Base-by-base conservation (phyloP, 2,797 vertebrate genomes). In the Bradypodion ventrale region DNA sequence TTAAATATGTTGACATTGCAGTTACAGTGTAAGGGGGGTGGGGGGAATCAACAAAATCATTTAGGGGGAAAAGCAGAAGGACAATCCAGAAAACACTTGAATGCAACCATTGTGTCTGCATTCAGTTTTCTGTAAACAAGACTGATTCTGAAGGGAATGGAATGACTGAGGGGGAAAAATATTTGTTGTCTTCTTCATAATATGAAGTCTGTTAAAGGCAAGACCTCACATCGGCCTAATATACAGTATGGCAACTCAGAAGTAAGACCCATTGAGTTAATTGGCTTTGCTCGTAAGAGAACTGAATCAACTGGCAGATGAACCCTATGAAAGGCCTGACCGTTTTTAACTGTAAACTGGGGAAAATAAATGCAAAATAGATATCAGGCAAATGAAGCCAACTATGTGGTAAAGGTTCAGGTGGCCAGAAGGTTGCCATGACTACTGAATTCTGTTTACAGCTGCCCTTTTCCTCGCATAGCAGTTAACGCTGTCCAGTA, bases 401-500 rank as follows among this genome's bases (percentile, higher is more conserved):
- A 66, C 59, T 52, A 0, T 81, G 25, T 76, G 29, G 1, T 4
- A 77, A 42, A 75, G 79, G 35, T 62, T 6, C 37, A 42, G 81
- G 77, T 85, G 65, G 69, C 90, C 42, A 19, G 1, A 0, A 2
- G 81, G 12, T 60, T 83, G 35, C 52, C 83, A 15, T 82, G 75
- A 19, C 5, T 85, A 35, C 40, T 87, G 69, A 65, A 46, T 75
- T 88, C 89, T 90, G 75, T 85, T 88, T 79, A 60, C n/a, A 83
- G 46, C 82, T 90, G 16, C 7, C 70, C 78, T 85, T 85, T 84
- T 84, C 77, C 35, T 80, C 1, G 25, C 23, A 29, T 70, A 59
- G 25, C 77, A 56, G 15, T 83, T 90, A 77, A 3, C 49, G 80
- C 84, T 76, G 75, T 8, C 23, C 77, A n/a, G 25, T 42, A 84